phyloP scores from a whole-genome alignment of 2,113 vertebrate species.

The Ramphastos sulfuratus region DNA sequence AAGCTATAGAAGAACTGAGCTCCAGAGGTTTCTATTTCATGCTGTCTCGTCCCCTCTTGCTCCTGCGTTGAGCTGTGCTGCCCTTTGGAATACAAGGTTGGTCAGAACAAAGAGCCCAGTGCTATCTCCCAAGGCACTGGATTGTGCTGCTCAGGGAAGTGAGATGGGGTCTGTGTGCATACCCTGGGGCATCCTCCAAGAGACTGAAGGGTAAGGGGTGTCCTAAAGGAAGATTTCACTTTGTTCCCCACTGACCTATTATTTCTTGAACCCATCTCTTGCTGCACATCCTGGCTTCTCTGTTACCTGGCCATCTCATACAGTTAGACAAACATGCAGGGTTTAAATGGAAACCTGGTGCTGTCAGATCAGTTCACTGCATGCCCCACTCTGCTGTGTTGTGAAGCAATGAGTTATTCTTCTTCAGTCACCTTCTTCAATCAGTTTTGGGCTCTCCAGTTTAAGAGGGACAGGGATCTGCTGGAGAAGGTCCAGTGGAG shows the following conservation, averaged over 20 bases:
- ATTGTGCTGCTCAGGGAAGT: background rate
- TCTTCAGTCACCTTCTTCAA: background rate
- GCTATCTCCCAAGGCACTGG: background rate
- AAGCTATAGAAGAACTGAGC: background rate
- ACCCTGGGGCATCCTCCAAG: background rate
- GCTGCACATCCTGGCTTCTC: background rate
- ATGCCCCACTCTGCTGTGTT: background rate
- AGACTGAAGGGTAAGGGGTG: background rate
- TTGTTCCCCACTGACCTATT: background rate
- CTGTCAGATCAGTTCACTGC: background rate
- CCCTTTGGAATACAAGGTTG: background rate
- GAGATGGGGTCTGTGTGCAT: rapidly evolving
- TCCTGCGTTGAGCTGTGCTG: rapidly evolving
- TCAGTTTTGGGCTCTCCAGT: too few species aligned
- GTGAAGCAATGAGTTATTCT: background rate
- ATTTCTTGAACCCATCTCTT: background rate
- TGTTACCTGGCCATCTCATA: background rate
- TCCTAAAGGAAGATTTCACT: background rate
- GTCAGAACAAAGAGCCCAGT: background rate
- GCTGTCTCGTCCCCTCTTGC: background rate
- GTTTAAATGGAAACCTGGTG: background rate
- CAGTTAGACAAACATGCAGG: too few species aligned
- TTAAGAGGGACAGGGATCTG: too few species aligned
- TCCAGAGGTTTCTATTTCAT: background rate
- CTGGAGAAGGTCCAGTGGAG: too few species aligned